Evolutionary conservation across 2,113 vertebrate species (phyloP).

Genomic region (Syngnathus floridae): DNA sequence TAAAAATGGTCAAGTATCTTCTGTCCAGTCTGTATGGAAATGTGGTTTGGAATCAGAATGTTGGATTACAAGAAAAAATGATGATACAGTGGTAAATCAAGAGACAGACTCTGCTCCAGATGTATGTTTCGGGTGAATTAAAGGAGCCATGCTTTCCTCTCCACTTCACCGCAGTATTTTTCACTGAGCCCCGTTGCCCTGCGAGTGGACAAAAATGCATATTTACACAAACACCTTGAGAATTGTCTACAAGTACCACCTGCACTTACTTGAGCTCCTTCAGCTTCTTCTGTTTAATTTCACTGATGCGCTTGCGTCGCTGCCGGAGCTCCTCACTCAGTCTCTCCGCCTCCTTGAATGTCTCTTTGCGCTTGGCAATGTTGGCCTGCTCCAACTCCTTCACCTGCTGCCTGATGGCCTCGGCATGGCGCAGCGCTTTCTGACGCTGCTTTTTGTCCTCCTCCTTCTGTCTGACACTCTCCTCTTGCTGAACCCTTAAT

Average conservation of each 20-base stretch:
- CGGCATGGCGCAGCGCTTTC: slow-evolving; percentile 44
- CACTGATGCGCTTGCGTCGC: slow-evolving; percentile 64
- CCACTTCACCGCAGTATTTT: slow-evolving; percentile 78
- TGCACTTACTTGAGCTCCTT: slow-evolving; percentile 76
- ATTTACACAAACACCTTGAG: not conserved
- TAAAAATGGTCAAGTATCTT: slow-evolving; percentile 37
- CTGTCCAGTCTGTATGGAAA: slow-evolving; percentile 8
- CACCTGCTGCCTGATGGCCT: slow-evolving; percentile 74
- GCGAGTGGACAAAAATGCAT: slow-evolving; percentile 2
- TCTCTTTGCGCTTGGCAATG: slow-evolving; percentile 48
- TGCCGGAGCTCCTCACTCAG: slow-evolving; percentile 68
- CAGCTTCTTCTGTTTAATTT: slow-evolving; percentile 78
- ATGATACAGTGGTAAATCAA: not conserved
- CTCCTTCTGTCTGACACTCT: slow-evolving; percentile 57
- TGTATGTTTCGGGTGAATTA: slow-evolving; percentile 18
- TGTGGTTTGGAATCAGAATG: not conserved
- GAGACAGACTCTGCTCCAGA: not conserved
- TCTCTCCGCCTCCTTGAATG: slow-evolving; percentile 68
- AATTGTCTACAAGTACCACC: not conserved
- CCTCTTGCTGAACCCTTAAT: slow-evolving; percentile 70
- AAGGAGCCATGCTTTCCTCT: slow-evolving; percentile 57
- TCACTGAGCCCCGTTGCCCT: slow-evolving; percentile 78
- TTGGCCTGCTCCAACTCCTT: slow-evolving; percentile 69
- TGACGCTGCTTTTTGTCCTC: slow-evolving; percentile 65
- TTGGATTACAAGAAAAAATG: not conserved